Conservation (phyloP, 1,140 invertebrate genomes). For the Bombus picipes region DNA sequence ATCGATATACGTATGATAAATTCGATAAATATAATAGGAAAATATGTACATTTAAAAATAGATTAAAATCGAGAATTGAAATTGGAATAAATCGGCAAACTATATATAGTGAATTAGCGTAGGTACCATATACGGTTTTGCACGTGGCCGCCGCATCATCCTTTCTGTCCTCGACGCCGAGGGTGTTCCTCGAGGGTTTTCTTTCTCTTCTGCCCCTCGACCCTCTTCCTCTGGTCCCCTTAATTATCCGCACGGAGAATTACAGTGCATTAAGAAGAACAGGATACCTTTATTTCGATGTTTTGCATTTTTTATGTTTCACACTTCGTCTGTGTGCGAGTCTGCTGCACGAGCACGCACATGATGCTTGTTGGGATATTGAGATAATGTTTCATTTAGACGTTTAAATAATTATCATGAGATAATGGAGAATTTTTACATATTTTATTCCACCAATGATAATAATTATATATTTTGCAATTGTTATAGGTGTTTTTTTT, state of each 20-base stretch:
- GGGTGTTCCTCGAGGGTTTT: neutral
- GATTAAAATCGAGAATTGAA: neutral
- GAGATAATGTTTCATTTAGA: neutral
- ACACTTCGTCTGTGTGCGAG: neutral
- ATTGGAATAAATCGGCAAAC: neutral
- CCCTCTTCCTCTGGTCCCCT: neutral
- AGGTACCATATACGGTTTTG: neutral
- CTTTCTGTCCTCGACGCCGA: neutral
- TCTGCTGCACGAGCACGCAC: neutral
- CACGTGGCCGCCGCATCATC: conserved; percentile 4
- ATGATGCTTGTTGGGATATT: neutral
- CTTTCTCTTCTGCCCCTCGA: neutral
- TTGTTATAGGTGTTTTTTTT: no score
- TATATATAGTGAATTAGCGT: no score
- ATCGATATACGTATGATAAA: no score
- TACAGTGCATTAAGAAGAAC: conserved; percentile 22
- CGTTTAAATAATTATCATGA: no score
- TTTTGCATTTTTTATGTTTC: conserved; percentile 27
- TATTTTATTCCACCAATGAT: no score
- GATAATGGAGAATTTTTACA: neutral
- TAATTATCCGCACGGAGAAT: conserved; percentile 38
- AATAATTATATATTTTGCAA: no score
- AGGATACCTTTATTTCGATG: conserved; percentile 42
- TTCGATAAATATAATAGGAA: no score
- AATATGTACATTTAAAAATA: no score